A percentile compares a stretch with the other conserved stretches of the same genome.
phyloP scores from a whole-genome alignment of 2,113 vertebrate species.

The Phyllopteryx taeniolatus region DNA sequence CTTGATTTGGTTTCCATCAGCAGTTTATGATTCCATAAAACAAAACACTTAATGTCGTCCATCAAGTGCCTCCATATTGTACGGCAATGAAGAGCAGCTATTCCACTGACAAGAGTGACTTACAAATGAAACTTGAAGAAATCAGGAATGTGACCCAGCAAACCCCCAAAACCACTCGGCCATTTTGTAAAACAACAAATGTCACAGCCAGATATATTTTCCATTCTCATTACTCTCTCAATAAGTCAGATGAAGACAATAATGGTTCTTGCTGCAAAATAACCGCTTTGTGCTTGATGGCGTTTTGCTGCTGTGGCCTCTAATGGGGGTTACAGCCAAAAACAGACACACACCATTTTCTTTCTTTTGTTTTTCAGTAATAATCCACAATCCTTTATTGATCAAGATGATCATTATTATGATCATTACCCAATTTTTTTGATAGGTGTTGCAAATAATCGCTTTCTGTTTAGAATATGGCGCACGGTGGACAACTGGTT shows the following conservation, averaged over 20 bases:
- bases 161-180: background rate
- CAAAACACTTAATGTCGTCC: conserved; percentile 24
- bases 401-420: background rate
- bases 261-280: background rate
- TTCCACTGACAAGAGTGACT: background rate
- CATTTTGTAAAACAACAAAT: conserved; percentile 1
- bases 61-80: background rate
- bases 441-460: background rate
- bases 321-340: too few species aligned
- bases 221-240: background rate
- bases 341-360: background rate
- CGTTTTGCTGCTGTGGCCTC: background rate
- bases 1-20: conserved; percentile 31
- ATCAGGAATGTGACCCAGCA: background rate
- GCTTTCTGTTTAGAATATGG: background rate
- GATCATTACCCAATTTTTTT: background rate
- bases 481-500: too few species aligned
- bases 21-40: conserved; percentile 33
- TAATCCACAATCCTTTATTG: background rate
- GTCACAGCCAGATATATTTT: background rate
- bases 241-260: background rate
- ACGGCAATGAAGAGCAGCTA: background rate
- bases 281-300: background rate
- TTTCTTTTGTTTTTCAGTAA: background rate
- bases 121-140: background rate